Base-by-base conservation (phyloP, 2,888 invertebrate species). In the Rhagium mordax region DNA sequence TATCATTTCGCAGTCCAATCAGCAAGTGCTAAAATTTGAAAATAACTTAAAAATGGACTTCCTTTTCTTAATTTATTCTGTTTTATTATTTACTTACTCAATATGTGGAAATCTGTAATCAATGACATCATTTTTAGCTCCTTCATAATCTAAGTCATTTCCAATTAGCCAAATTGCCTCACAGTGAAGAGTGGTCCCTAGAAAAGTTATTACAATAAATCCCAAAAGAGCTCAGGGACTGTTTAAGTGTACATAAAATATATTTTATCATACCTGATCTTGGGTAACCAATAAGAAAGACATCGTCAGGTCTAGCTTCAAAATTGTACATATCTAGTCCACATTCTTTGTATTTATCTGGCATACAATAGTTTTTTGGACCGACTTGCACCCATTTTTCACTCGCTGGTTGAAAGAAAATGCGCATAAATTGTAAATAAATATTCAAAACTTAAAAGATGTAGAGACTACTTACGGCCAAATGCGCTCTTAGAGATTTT, bases 151-250 rank as follows among this genome's bases (percentile, higher is more conserved):
- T 21, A 76, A 53, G 24, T 70, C 57, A 41, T 66, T 67, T 24
- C 64, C 59, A 24, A 73, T 72, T 24, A 71, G 70, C 91, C 81
- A 94, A 89, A 81, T 93, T 88, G 83, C 94, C 94, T 2, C 91
- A 94, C 86, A 85, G 94, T 87, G 94, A 94, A 95, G 5, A 94
- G 92, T 78, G 94, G 86, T 86, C 94, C 95, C 85, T 94, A 33
- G 13, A 33, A 33, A 33, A 91, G 8, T 94, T 94, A 13, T 92
- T 92, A 15, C 91, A 64, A 91, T 91, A 79, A 24, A n/a, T n/a
- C n/a, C n/a, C n/a, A n/a, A n/a, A n/a, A n/a, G n/a, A n/a, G n/a
- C n/a, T n/a, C n/a, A n/a, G n/a, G n/a, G n/a, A n/a, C n/a, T n/a
- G n/a, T n/a, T n/a, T n/a, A n/a, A n/a, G n/a, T n/a, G n/a, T n/a